These are phyloP conservation scores for Coenobita brevimanus DNA, from an alignment of 1,140 invertebrate genomes.

Conservation along the genomic window DNA sequence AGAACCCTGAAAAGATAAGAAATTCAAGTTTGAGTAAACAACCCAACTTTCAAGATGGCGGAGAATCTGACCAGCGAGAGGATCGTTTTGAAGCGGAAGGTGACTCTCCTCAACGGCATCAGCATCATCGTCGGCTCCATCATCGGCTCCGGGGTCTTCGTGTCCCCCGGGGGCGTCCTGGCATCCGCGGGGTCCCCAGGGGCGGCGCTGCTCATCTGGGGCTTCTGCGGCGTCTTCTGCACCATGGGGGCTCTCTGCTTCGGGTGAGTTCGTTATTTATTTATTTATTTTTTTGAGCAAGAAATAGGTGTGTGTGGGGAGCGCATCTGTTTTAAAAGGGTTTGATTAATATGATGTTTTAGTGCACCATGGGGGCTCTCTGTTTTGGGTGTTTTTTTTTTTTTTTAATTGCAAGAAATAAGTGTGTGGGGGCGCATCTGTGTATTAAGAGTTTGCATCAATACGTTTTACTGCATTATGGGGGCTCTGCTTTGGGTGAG, in stretches of 20 bases:
- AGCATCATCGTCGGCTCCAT: constrained; percentile 89
- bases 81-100: constrained; percentile 79
- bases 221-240: constrained; percentile 79
- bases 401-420: too few species aligned
- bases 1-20: background rate
- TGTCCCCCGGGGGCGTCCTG: constrained; percentile 79
- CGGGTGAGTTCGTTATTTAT: constrained; percentile 28
- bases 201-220: constrained; percentile 72
- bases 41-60: background rate
- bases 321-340: too few species aligned
- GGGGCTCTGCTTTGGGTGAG: too few species aligned
- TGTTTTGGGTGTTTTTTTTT: too few species aligned
- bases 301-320: too few species aligned
- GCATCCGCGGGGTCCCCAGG: constrained; percentile 72
- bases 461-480: too few species aligned
- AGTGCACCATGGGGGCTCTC: too few species aligned
- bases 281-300: background rate
- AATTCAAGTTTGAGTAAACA: background rate
- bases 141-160: constrained; percentile 83
- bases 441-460: too few species aligned
- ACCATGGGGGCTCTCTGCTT: constrained; percentile 82
- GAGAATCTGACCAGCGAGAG: background rate
- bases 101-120: constrained; percentile 89
- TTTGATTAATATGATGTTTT: too few species aligned
- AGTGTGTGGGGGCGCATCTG: too few species aligned